A percentile compares a stretch with the other conserved stretches of the same genome.
Conservation (phyloP, 2,888 invertebrate genomes). For the Zygogramma bicolorata region DNA sequence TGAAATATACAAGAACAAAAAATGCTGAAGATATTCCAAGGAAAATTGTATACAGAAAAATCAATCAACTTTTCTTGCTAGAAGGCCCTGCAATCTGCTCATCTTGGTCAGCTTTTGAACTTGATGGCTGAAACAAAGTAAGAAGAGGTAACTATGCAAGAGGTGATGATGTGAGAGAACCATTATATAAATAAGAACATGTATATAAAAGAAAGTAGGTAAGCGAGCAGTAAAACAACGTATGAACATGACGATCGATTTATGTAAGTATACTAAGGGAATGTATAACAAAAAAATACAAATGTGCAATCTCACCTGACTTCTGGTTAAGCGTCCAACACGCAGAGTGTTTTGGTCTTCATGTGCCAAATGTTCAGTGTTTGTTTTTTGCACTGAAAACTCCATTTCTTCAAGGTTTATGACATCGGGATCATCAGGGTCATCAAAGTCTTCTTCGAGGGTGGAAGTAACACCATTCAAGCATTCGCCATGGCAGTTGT, state of each 20-base stretch:
- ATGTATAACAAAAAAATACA: slow-evolving; percentile 1
- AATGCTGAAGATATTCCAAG: neutral
- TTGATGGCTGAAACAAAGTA: neutral
- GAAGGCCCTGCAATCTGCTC: too few species aligned
- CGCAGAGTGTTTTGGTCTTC: too few species aligned
- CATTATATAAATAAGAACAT: neutral
- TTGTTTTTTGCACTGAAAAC: neutral
- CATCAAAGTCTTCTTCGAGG: neutral
- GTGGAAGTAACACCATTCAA: neutral
- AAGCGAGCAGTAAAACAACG: neutral
- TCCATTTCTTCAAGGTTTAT: neutral
- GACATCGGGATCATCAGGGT: neutral
- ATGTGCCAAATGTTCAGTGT: neutral
- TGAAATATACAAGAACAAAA: too few species aligned
- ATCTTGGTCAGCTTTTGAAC: too few species aligned
- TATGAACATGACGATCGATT: neutral
- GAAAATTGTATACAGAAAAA: too few species aligned
- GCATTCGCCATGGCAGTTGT: slow-evolving; percentile 4
- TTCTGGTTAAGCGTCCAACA: too few species aligned
- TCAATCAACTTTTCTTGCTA: too few species aligned
- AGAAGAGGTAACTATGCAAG: neutral
- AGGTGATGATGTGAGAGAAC: neutral
- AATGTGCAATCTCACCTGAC: too few species aligned
- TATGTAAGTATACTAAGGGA: neutral
- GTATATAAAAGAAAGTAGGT: neutral